Conservation (phyloP, 2,797 vertebrate species). For the Macropodus opercularis region DNA sequence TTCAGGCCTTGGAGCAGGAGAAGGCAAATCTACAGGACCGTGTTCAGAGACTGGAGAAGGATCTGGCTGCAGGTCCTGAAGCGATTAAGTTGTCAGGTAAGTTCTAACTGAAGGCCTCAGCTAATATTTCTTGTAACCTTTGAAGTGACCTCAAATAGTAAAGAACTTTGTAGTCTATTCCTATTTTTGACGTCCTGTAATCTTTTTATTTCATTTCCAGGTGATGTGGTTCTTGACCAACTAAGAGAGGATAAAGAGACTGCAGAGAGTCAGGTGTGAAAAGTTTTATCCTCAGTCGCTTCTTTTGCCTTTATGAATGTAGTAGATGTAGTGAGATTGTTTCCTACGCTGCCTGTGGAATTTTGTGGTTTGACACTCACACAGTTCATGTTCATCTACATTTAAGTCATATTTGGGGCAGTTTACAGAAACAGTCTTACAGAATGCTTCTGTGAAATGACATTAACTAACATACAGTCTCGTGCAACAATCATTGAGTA, state of each 20-base stretch:
- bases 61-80: slow-evolving; percentile 80
- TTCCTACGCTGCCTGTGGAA: slow-evolving; percentile 25
- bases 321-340: slow-evolving; percentile 35
- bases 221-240: slow-evolving; percentile 80
- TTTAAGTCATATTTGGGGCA: slow-evolving; percentile 19
- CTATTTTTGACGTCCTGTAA: not conserved
- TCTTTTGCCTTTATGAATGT: slow-evolving; percentile 24
- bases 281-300: not conserved
- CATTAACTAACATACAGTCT: slow-evolving; percentile 18
- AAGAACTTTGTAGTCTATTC: not conserved
- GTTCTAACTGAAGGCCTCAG: not conserved
- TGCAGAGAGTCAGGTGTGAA: slow-evolving; percentile 89
- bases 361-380: not conserved
- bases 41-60: slow-evolving; percentile 88
- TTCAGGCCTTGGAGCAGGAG: slow-evolving; percentile 90
- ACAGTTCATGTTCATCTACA: not conserved
- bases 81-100: slow-evolving; percentile 81
- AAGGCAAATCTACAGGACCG: slow-evolving; percentile 88
- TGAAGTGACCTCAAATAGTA: not conserved
- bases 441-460: slow-evolving; percentile 54
- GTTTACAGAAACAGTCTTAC: slow-evolving; percentile 41
- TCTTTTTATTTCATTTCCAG: slow-evolving; percentile 66
- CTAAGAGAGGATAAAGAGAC: slow-evolving; percentile 86
- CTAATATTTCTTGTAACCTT: not conserved
- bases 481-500: too few relatives aligned